Evolutionary conservation across 2,113 vertebrate species (phyloP).

Genomic region (Etheostoma cragini): DNA sequence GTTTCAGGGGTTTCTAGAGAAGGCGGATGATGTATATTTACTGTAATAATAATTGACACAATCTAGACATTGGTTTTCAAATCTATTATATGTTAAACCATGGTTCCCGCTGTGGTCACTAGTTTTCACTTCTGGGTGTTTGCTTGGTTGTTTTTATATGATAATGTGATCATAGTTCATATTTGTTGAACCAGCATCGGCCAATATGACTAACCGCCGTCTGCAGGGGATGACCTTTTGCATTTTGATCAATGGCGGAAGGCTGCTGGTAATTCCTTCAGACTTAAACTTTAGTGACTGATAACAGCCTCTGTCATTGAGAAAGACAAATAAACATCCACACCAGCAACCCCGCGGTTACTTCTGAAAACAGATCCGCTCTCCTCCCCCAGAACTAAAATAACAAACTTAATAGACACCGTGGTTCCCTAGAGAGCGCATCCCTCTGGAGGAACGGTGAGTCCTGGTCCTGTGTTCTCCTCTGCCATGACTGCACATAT

Average conservation of each 20-base stretch:
- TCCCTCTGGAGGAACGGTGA: conserved; percentile 23
- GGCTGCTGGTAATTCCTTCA: conserved; percentile 41
- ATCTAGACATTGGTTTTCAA: background rate
- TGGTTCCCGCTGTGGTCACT: background rate
- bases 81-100: background rate
- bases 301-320: conserved; percentile 66
- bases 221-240: conserved; percentile 58
- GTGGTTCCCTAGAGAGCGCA: conserved; percentile 56
- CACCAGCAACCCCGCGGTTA: conserved; percentile 51
- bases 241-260: conserved; percentile 54
- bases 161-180: conserved; percentile 29
- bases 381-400: conserved; percentile 67
- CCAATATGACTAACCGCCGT: conserved; percentile 23
- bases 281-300: conserved; percentile 48
- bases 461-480: conserved; percentile 40
- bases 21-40: background rate
- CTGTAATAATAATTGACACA: background rate
- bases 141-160: conserved; percentile 19
- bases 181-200: conserved; percentile 21
- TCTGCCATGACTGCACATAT: conserved; percentile 29
- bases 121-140: conserved; percentile 16
- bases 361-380: conserved; percentile 70
- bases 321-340: conserved; percentile 79
- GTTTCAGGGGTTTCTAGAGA: background rate
- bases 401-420: conserved; percentile 74